Evolutionary conservation across 2,113 vertebrate genomes (phyloP).

Genomic region (Pedionomus torquatus): DNA sequence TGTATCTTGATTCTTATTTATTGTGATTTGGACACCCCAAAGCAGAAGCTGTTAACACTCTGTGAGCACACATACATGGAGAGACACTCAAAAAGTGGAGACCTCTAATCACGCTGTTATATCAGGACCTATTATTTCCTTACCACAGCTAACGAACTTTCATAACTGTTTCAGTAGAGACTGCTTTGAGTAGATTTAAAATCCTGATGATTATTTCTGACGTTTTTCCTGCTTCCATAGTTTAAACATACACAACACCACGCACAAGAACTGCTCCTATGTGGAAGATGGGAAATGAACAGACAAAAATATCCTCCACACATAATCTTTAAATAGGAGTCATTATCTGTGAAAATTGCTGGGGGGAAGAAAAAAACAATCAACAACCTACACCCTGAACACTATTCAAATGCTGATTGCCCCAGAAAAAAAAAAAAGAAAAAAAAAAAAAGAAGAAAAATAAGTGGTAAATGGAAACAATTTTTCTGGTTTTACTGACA

Average conservation of each 20-base stretch:
- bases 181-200: not conserved
- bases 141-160: not conserved
- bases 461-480: not conserved
- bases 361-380: not conserved
- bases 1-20: not conserved
- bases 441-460: not conserved
- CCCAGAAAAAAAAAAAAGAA: not conserved
- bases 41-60: not conserved
- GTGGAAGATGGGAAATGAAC: not conserved
- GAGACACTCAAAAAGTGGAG: not conserved
- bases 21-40: not conserved
- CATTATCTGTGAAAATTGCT: constrained; percentile 8
- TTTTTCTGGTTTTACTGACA: constrained; percentile 19
- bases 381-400: fast-evolving
- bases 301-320: constrained; percentile 24
- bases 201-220: not conserved
- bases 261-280: not conserved
- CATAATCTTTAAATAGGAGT: constrained; percentile 24
- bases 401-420: constrained; percentile 34
- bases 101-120: not conserved
- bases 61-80: not conserved
- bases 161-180: not conserved
- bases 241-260: not conserved
- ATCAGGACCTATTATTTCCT: not conserved
- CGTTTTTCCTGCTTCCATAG: not conserved